Conservation (phyloP, 1,140 invertebrate genomes). For the Lordiphosa clarofinis region DNA sequence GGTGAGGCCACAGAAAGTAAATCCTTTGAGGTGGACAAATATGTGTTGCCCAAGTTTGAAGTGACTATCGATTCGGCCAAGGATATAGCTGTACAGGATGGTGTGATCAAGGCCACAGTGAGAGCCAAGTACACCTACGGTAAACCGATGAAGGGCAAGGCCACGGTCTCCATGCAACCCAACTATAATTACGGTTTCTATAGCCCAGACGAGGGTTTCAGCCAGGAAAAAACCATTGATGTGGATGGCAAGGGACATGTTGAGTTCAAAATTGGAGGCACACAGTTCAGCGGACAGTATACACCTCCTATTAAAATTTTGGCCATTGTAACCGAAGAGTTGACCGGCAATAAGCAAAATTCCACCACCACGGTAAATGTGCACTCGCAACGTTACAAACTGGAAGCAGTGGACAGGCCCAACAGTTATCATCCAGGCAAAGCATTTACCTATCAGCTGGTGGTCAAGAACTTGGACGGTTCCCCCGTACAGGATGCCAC, state of each 20-base stretch:
- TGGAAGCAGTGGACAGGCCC: slow-evolving; percentile 86
- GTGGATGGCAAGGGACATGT: slow-evolving; percentile 87
- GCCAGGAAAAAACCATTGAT: slow-evolving; percentile 83
- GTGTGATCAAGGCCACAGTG: slow-evolving; percentile 87
- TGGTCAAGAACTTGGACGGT: slow-evolving; percentile 82
- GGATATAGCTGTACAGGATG: slow-evolving; percentile 90
- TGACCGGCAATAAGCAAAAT: slow-evolving; percentile 89
- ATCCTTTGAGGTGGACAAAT: slow-evolving; percentile 64
- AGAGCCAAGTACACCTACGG: slow-evolving; percentile 87
- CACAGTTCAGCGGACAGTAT: slow-evolving; percentile 80
- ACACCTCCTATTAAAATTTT: slow-evolving; percentile 83
- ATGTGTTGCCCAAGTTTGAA: slow-evolving; percentile 95
- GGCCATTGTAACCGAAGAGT: slow-evolving; percentile 87
- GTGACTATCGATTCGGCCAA: slow-evolving; percentile 89
- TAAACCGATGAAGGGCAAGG: slow-evolving; percentile 88
- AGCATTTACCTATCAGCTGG: slow-evolving; percentile 87
- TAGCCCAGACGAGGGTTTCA: neutral
- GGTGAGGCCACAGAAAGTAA: slow-evolving; percentile 42
- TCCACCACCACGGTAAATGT: slow-evolving; percentile 86
- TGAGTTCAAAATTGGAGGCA: slow-evolving; percentile 84
- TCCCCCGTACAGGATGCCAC: slow-evolving; percentile 84
- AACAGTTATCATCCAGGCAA: slow-evolving; percentile 93
- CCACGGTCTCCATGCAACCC: slow-evolving; percentile 84
- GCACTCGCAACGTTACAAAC: slow-evolving; percentile 89
- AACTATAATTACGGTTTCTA: no score